phyloP scores from a whole-genome alignment of 1,140 invertebrate species.

The Plodia interpunctella region DNA sequence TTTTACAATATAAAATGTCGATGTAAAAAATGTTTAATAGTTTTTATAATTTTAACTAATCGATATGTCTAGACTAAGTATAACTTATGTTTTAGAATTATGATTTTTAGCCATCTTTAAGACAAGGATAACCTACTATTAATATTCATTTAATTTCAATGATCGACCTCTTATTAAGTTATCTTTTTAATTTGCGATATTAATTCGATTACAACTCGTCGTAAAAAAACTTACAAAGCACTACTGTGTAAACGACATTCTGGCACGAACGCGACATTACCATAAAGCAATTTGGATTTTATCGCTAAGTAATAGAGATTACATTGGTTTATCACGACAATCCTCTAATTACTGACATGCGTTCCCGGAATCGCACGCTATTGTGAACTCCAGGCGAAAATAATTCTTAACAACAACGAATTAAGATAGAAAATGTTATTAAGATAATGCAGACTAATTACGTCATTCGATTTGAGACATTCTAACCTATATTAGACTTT shows the following conservation, averaged over 20 bases:
- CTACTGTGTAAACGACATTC: slow-evolving; percentile 50
- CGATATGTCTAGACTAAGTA: too few species aligned
- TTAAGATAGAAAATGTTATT: slow-evolving; percentile 8
- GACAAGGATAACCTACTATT: not conserved
- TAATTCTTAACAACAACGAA: not conserved
- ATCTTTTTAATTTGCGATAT: slow-evolving; percentile 71
- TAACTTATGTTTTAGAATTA: not conserved
- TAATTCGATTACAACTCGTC: slow-evolving; percentile 66
- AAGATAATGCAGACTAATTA: slow-evolving; percentile 22
- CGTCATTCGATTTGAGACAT: slow-evolving; percentile 23
- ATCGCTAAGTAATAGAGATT: slow-evolving; percentile 68
- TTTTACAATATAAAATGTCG: too few species aligned
- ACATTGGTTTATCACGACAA: slow-evolving; percentile 61
- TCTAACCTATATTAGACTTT: slow-evolving; percentile 1
- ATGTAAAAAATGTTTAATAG: too few species aligned
- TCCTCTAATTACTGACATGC: slow-evolving; percentile 60
- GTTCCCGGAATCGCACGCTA: slow-evolving; percentile 48
- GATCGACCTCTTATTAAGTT: slow-evolving; percentile 37
- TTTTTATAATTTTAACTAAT: too few species aligned
- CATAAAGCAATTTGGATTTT: slow-evolving; percentile 69
- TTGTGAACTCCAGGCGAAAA: slow-evolving; percentile 5
- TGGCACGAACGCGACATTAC: slow-evolving; percentile 46
- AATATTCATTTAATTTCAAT: slow-evolving; percentile 14
- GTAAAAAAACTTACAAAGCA: slow-evolving; percentile 66
- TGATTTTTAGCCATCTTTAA: not conserved